A percentile compares a stretch with the other conserved stretches of the same genome.
These are phyloP conservation scores for Cisticola juncidis DNA, from an alignment of 2,113 vertebrate genomes.

Conservation along the genomic window DNA sequence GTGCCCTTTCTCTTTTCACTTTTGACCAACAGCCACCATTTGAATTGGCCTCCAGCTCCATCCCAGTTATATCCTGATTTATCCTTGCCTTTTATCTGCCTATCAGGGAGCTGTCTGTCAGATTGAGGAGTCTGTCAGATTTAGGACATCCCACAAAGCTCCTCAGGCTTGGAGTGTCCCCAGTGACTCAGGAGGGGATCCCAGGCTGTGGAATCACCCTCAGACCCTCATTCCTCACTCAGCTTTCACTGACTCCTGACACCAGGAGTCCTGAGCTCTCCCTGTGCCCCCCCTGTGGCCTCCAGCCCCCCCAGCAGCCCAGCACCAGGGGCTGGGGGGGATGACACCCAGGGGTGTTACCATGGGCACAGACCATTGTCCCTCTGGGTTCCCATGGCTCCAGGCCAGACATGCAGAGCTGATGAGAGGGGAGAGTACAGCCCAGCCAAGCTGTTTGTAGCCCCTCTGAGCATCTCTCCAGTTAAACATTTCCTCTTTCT, in stretches of 20 bases:
- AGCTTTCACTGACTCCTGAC: slow-evolving; percentile 62
- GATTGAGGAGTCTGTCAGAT: slow-evolving; percentile 61
- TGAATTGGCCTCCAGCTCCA: slow-evolving; percentile 10
- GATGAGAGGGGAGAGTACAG: background rate
- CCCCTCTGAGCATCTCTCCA: slow-evolving; percentile 48
- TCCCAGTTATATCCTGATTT: slow-evolving; percentile 23
- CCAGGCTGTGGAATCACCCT: background rate
- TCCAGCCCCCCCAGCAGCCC: background rate
- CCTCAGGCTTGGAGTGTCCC: slow-evolving; percentile 11
- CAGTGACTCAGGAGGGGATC: slow-evolving; percentile 29
- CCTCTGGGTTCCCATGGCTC: slow-evolving; percentile 80
- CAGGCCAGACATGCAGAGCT: slow-evolving; percentile 38
- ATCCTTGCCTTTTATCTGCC: slow-evolving; percentile 54
- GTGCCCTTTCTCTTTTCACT: slow-evolving; percentile 24
- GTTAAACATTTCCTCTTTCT: slow-evolving; percentile 52
- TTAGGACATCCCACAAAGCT: slow-evolving; percentile 52
- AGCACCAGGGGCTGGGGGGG: background rate
- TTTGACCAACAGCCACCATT: background rate
- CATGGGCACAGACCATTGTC: slow-evolving; percentile 62
- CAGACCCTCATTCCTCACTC: slow-evolving; percentile 55
- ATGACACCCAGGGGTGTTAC: slow-evolving; percentile 78
- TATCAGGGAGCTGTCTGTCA: slow-evolving; percentile 18
- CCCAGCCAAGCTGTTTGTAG: slow-evolving; percentile 25
- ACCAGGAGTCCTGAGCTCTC: slow-evolving; percentile 13
- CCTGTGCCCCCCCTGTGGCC: slow-evolving; percentile 3